A percentile compares a stretch with the other conserved stretches of the same genome.
phyloP scores from a whole-genome alignment of 2,888 invertebrate species.

The Agonum fuliginosum region DNA sequence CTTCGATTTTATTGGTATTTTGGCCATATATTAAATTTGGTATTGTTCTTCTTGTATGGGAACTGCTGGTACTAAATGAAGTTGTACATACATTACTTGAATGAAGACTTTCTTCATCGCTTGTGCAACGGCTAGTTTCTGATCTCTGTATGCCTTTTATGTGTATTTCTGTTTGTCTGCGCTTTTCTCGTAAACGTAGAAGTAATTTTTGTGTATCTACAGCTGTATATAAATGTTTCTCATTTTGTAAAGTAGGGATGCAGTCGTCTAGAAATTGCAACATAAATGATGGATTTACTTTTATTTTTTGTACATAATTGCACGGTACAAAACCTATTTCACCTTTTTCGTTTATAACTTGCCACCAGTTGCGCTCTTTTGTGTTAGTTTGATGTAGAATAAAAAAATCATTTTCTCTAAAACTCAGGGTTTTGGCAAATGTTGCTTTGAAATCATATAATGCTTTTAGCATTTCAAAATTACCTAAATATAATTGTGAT shows the following conservation, averaged over 20 bases:
- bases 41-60: conserved; percentile 20
- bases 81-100: conserved; percentile 28
- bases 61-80: background rate
- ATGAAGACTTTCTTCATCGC: conserved; percentile 64
- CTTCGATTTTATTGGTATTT: conserved; percentile 62
- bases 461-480: conserved; percentile 88
- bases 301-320: conserved; percentile 87
- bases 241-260: conserved; percentile 74
- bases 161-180: conserved; percentile 75
- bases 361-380: conserved; percentile 92
- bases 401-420: conserved; percentile 87
- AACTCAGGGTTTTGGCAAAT: conserved; percentile 87
- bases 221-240: conserved; percentile 72
- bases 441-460: conserved; percentile 90
- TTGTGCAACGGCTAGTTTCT: conserved; percentile 68
- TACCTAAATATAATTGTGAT: conserved; percentile 65
- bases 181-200: conserved; percentile 79
- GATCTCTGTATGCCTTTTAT: conserved; percentile 70
- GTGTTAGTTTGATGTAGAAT: conserved; percentile 86
- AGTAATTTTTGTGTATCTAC: conserved; percentile 80
- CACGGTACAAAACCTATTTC: conserved; percentile 91
- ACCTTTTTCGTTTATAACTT: conserved; percentile 88
- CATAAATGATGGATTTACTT: conserved; percentile 84
- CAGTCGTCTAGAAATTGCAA: conserved; percentile 83
- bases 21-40: conserved; percentile 45